Percentiles rank a stretch among this genome's conserved stretches.
phyloP scores from a whole-genome alignment of 2,888 invertebrate species.

The Labia minor region DNA sequence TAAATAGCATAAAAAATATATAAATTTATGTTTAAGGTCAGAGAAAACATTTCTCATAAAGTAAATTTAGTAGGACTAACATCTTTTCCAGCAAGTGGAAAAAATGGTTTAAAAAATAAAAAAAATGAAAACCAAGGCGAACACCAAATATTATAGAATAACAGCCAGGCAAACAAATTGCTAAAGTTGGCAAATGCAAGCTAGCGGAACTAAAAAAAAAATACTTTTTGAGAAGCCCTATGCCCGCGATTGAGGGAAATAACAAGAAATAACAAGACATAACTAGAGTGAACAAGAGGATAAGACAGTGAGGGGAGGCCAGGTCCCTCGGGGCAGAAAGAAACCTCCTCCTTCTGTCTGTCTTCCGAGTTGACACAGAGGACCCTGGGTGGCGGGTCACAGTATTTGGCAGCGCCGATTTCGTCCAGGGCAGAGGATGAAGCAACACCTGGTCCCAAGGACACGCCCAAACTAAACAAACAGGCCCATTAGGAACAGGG shows the following conservation, averaged over 20 bases:
- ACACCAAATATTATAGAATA: neutral
- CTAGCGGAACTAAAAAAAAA: neutral
- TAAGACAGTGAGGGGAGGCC: neutral
- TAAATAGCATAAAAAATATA: neutral
- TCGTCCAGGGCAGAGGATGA: neutral
- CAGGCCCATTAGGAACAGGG: neutral
- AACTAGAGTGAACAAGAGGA: neutral
- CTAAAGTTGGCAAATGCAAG: neutral
- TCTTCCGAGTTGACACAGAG: neutral
- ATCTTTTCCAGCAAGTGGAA: neutral
- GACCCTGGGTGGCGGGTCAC: neutral
- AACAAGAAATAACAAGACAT: neutral
- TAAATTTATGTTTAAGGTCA: neutral
- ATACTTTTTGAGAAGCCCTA: neutral
- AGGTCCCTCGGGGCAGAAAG: neutral
- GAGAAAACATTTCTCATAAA: neutral
- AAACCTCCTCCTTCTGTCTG: neutral
- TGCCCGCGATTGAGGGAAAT: conserved; percentile 1
- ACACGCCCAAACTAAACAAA: neutral
- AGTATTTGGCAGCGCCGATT: neutral
- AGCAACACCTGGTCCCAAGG: neutral
- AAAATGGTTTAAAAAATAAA: neutral
- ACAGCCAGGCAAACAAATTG: neutral
- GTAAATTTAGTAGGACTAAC: neutral
- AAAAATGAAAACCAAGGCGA: neutral